Conservation (phyloP, 2,113 vertebrate species). For the Gasterosteus nipponicus region DNA sequence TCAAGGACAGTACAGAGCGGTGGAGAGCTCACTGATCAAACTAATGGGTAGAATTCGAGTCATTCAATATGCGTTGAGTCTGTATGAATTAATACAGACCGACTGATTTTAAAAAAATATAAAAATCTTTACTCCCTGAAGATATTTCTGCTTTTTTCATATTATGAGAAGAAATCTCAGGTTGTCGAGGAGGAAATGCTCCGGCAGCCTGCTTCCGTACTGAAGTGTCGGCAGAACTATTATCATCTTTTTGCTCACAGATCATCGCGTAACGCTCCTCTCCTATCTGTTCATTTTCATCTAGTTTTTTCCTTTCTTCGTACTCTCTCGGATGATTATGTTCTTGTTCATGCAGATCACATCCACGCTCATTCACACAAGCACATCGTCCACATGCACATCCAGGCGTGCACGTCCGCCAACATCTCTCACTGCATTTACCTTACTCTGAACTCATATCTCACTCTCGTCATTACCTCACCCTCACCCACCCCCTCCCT, state of each 20-base stretch:
- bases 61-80: background rate
- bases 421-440: slow-evolving; percentile 28
- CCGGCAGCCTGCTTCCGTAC: background rate
- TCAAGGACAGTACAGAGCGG: background rate
- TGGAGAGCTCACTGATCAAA: background rate
- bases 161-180: slow-evolving; percentile 24
- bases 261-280: slow-evolving; percentile 16
- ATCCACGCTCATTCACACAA: slow-evolving; percentile 11
- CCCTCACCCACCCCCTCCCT: slow-evolving; percentile 43
- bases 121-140: background rate
- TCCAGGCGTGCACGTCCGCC: background rate
- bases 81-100: slow-evolving; percentile 3
- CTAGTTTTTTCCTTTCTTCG: slow-evolving; percentile 4
- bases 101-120: background rate
- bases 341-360: slow-evolving; percentile 42
- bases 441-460: slow-evolving; percentile 47
- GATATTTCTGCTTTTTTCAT: slow-evolving; percentile 14
- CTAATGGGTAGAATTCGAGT: background rate
- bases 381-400: slow-evolving; percentile 23
- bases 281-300: slow-evolving; percentile 21
- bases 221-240: slow-evolving; percentile 18
- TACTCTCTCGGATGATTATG: slow-evolving; percentile 21
- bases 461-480: slow-evolving; percentile 38
- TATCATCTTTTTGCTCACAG: slow-evolving; percentile 12
- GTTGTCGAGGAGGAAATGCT: slow-evolving; percentile 24